Conservation (phyloP, 2,797 vertebrate genomes). For the Macropus fuliginosus region DNA sequence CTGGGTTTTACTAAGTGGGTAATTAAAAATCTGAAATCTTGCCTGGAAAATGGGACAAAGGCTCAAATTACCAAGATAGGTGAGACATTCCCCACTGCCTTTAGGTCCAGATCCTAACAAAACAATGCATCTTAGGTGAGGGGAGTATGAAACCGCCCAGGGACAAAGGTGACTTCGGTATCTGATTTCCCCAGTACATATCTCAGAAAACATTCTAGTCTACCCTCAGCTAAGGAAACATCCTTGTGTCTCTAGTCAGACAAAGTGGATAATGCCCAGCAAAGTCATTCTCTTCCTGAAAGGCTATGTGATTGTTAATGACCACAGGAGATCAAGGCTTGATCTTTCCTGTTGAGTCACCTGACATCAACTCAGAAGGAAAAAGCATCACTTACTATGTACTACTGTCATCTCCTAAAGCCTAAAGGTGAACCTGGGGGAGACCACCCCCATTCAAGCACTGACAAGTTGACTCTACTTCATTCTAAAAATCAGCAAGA, state of each 20-base stretch:
- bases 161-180: slow-evolving; percentile 53
- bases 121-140: slow-evolving; percentile 37
- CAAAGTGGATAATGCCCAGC: slow-evolving; percentile 9
- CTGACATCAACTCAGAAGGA: slow-evolving; percentile 9
- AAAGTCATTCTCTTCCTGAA: slow-evolving; percentile 14
- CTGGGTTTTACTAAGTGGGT: slow-evolving; percentile 74
- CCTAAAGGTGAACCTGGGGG: neutral
- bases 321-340: slow-evolving; percentile 13
- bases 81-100: slow-evolving; percentile 68
- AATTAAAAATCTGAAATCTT: slow-evolving; percentile 79
- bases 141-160: slow-evolving; percentile 50
- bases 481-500: slow-evolving; percentile 5
- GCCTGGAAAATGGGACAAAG: slow-evolving; percentile 77
- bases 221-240: slow-evolving; percentile 57
- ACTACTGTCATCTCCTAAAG: neutral
- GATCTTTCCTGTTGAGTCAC: neutral
- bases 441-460: slow-evolving; percentile 17
- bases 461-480: neutral
- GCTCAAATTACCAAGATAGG: slow-evolving; percentile 77
- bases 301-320: neutral
- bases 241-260: slow-evolving; percentile 26
- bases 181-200: slow-evolving; percentile 54
- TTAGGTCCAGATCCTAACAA: slow-evolving; percentile 57
- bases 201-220: slow-evolving; percentile 55
- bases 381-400: neutral